Percentiles rank a stretch among this genome's conserved stretches.
Evolutionary conservation across 2,797 vertebrate genomes (phyloP).

Genomic region (Steatocranus sp.): DNA sequence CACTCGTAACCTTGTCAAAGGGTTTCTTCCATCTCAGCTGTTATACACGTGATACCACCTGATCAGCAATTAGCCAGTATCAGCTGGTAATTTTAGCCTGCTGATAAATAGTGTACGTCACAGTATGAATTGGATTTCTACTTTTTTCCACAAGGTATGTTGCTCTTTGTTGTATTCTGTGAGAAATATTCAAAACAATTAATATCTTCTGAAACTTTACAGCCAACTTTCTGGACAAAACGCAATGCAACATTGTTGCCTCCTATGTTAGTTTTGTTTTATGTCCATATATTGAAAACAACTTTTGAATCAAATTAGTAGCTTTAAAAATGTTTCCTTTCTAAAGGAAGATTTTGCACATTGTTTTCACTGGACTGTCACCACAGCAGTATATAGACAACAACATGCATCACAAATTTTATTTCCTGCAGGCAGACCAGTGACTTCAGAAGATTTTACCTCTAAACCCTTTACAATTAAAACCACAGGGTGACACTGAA

Average conservation of each 20-base stretch:
- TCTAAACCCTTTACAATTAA: background rate
- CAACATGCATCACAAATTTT: background rate
- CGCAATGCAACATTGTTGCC: background rate
- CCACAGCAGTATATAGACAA: background rate
- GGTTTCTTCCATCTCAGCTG: background rate
- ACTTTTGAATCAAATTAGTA: background rate
- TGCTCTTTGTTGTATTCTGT: background rate
- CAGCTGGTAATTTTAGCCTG: fast-evolving
- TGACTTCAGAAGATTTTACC: background rate
- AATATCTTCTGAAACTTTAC: background rate
- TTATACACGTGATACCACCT: background rate
- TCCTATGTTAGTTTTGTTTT: background rate
- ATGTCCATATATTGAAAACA: background rate
- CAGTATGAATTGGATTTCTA: background rate
- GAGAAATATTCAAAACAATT: background rate
- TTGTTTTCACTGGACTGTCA: background rate
- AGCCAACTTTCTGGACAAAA: background rate
- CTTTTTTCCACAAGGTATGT: background rate
- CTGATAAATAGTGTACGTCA: background rate
- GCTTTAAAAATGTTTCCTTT: background rate
- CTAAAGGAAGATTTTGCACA: background rate
- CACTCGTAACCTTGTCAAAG: fast-evolving
- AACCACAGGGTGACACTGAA: background rate
- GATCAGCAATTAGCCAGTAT: background rate
- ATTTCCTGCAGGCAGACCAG: background rate